Conservation (phyloP, 2,888 invertebrate genomes). For the Ethmia dodecea region DNA sequence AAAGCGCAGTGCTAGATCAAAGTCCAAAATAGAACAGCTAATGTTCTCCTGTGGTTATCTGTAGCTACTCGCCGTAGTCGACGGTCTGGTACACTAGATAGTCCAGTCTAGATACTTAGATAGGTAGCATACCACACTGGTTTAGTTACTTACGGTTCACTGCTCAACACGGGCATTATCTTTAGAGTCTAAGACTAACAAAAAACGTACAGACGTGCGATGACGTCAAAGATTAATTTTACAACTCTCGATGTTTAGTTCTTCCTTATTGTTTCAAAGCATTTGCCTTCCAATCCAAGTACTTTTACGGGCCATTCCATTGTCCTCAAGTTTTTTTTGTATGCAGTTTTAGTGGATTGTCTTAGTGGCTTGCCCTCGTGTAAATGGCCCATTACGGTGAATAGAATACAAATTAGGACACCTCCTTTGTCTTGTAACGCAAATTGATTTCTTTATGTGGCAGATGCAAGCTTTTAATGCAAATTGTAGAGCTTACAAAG, state of each 20-base stretch:
- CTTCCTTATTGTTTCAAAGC: no score
- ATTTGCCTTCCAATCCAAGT: no score
- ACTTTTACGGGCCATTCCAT: no score
- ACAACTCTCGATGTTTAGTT: no score
- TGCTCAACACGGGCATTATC: slow-evolving; percentile 12
- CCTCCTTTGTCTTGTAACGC: background rate
- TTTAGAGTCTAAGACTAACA: background rate
- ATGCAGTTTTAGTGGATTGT: no score
- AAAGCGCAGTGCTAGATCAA: slow-evolving; percentile 6
- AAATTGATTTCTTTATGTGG: slow-evolving; percentile 2
- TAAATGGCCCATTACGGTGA: no score
- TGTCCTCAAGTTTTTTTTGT: no score
- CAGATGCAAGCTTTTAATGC: slow-evolving; percentile 21
- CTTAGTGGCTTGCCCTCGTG: no score
- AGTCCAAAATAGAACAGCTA: slow-evolving; percentile 7
- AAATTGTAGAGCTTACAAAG: slow-evolving; percentile 48
- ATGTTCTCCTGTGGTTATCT: slow-evolving; percentile 4
- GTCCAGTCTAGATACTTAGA: background rate
- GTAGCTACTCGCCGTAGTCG: slow-evolving; percentile 4
- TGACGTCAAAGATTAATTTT: no score
- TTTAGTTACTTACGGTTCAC: slow-evolving; percentile 23
- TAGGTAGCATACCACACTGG: slow-evolving; percentile 11
- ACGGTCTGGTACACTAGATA: slow-evolving; percentile 5
- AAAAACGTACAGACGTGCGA: no score
- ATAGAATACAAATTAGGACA: no score